These are phyloP conservation scores for Triplophysa bombifrons DNA, from an alignment of 2,797 vertebrate genomes.

Conservation along the genomic window DNA sequence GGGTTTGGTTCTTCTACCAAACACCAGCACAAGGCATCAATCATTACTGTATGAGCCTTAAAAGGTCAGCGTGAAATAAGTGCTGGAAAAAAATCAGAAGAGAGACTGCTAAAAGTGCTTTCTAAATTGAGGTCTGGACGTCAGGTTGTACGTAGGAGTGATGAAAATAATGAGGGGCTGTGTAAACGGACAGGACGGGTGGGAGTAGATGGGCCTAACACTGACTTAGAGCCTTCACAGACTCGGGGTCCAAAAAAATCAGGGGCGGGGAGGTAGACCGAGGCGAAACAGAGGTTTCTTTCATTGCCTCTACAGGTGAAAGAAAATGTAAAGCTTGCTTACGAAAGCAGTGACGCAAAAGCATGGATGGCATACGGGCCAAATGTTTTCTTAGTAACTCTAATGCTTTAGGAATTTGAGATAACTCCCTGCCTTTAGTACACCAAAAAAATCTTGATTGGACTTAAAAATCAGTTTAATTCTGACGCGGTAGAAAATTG, in stretches of 20 bases:
- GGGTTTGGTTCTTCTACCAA: background rate
- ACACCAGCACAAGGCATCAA: background rate
- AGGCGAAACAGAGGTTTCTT: constrained; percentile 51
- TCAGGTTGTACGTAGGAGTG: constrained; percentile 20
- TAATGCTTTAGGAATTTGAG: constrained; percentile 29
- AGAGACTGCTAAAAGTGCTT: constrained; percentile 29
- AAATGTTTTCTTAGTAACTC: constrained; percentile 42
- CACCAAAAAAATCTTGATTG: constrained; percentile 41
- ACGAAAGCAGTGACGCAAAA: constrained; percentile 52
- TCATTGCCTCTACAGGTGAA: constrained; percentile 48
- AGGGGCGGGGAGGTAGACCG: constrained; percentile 12
- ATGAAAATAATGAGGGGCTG: constrained; percentile 42
- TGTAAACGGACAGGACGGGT: constrained; percentile 15
- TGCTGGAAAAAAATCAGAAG: background rate
- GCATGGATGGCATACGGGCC: background rate
- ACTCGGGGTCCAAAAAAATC: background rate
- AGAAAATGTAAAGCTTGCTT: constrained; percentile 27
- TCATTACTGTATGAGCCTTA: constrained; percentile 12
- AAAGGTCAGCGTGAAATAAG: constrained; percentile 40
- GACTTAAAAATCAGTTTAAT: too few relatives aligned
- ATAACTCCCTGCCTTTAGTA: background rate
- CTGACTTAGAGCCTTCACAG: constrained; percentile 36
- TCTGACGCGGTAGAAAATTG: background rate
- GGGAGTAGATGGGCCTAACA: constrained; percentile 12
- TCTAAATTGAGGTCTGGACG: constrained; percentile 1